phyloP scores from a whole-genome alignment of 2,113 vertebrate species.

The Eretmochelys imbricata region DNA sequence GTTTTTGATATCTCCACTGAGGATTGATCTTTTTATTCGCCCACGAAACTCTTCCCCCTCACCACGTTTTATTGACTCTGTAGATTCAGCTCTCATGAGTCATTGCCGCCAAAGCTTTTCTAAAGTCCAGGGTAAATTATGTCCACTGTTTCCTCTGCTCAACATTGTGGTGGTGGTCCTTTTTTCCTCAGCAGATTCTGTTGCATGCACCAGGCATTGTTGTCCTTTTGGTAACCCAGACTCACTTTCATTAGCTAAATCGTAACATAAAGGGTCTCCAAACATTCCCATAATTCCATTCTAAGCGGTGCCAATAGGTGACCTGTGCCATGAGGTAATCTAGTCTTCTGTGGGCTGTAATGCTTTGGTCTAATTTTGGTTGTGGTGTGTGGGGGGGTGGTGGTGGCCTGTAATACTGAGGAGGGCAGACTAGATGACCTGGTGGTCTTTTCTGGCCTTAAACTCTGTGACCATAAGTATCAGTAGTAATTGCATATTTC shows the following conservation, averaged over 20 bases:
- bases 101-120: constrained; percentile 40
- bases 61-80: neutral
- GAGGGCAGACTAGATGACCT: no score
- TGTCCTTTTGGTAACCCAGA: neutral
- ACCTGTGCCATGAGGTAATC: no score
- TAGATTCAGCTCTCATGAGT: constrained; percentile 40
- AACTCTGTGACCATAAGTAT: neutral
- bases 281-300: neutral
- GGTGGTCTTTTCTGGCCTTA: no score
- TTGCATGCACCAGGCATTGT: accelerated
- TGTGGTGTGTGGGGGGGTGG: no score
- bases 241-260: neutral
- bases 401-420: no score
- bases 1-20: constrained; percentile 1
- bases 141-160: neutral
- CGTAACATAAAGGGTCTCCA: neutral
- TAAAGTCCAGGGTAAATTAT: constrained; percentile 14
- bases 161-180: neutral
- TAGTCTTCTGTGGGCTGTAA: no score
- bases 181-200: accelerated
- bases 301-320: neutral
- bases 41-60: constrained; percentile 5
- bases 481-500: neutral
- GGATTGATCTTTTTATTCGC: constrained; percentile 7
- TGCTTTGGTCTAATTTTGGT: no score